phyloP scores from a whole-genome alignment of 2,113 vertebrate genomes.

The Pomatorhinus ruficollis region DNA sequence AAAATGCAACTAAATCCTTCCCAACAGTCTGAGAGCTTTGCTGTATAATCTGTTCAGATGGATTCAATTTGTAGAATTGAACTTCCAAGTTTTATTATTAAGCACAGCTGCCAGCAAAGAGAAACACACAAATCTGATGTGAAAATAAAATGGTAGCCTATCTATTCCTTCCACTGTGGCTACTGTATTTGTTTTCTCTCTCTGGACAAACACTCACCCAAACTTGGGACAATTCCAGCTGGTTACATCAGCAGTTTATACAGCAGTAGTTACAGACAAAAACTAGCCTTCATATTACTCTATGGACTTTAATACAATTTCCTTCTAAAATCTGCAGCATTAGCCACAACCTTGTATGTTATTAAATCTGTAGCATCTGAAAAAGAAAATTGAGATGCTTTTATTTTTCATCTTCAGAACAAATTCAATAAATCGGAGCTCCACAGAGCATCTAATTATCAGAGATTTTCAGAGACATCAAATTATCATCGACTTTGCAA shows the following conservation, averaged over 20 bases:
- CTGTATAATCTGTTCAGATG: neutral
- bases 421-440: neutral
- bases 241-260: constrained; percentile 25
- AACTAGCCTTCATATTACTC: neutral
- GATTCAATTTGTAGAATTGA: neutral
- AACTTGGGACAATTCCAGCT: constrained; percentile 17
- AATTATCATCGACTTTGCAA: neutral
- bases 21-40: neutral
- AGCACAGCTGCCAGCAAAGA: neutral
- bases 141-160: neutral
- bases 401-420: constrained; percentile 1
- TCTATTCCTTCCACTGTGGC: neutral
- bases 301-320: neutral
- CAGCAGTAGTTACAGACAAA: neutral
- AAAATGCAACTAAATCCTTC: neutral
- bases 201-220: constrained; percentile 37
- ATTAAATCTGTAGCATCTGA: neutral
- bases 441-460: neutral
- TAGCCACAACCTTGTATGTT: neutral
- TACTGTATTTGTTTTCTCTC: constrained; percentile 33
- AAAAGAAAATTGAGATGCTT: constrained; percentile 10
- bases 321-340: constrained; percentile 7
- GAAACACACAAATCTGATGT: neutral
- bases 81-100: neutral
- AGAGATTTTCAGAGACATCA: neutral